These are phyloP conservation scores for Sternotherus odoratus DNA, from an alignment of 2,797 vertebrate genomes.

Conservation along the genomic window DNA sequence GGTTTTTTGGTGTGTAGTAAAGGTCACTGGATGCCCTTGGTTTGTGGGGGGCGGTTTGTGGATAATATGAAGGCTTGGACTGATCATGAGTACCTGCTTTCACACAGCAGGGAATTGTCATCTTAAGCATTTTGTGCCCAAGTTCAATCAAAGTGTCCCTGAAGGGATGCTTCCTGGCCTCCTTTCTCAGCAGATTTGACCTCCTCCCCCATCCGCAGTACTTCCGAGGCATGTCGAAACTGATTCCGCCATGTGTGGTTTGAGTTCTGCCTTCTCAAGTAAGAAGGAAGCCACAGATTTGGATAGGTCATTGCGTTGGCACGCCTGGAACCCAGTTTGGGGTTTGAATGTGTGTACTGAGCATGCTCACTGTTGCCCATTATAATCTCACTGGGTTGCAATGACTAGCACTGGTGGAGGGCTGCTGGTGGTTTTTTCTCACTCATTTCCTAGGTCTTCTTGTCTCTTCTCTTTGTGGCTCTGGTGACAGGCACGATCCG, in stretches of 20 bases:
- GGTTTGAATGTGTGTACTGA: conserved; percentile 16
- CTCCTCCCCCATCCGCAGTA: not conserved
- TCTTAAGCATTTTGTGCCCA: not conserved
- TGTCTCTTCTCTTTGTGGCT: conserved; percentile 82
- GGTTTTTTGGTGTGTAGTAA: not conserved
- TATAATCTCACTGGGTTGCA: conserved; percentile 33
- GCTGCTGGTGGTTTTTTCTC: conserved; percentile 81
- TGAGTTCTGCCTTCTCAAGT: not conserved
- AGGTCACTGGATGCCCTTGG: not conserved
- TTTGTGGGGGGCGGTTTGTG: not conserved
- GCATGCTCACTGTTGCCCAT: conserved; percentile 68
- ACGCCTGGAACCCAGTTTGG: conserved; percentile 31
- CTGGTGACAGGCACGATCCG: conserved; percentile 99
- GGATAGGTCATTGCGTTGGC: not conserved
- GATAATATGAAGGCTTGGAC: not conserved
- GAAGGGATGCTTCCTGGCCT: not conserved
- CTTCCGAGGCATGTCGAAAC: not conserved
- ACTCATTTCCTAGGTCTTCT: conserved; percentile 91
- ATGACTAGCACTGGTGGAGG: conserved; percentile 81
- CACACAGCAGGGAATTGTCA: not conserved
- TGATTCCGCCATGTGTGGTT: not conserved
- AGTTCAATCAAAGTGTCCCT: not conserved
- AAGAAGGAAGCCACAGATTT: not conserved
- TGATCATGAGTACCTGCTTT: not conserved
- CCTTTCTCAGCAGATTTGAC: not conserved